phyloP scores from a whole-genome alignment of 2,113 vertebrate species.

The Acanthisitta chloris region DNA sequence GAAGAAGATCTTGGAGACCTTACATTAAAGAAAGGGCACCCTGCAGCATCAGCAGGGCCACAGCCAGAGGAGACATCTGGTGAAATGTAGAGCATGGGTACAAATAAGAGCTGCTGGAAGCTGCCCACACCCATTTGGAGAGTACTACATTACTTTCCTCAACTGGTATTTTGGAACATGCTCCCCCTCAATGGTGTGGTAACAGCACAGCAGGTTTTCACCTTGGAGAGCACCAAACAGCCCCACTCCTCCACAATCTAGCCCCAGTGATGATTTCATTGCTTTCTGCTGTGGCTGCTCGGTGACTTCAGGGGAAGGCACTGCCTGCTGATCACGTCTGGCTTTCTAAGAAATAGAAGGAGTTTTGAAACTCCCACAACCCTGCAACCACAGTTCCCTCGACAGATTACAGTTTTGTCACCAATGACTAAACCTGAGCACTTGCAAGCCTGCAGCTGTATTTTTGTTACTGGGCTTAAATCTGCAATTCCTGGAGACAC shows the following conservation, averaged over 20 bases:
- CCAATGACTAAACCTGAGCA: neutral
- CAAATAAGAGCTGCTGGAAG: neutral
- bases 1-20: neutral
- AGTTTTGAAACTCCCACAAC: neutral
- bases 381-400: neutral
- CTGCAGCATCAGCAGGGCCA: neutral
- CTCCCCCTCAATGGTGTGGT: neutral
- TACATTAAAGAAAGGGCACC: neutral
- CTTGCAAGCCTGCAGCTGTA: neutral
- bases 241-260: accelerated
- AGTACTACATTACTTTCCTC: accelerated
- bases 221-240: neutral
- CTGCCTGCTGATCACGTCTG: neutral
- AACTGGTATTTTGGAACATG: neutral
- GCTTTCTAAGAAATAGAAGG: neutral
- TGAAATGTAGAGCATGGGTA: neutral
- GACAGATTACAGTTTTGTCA: neutral
- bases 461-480: neutral
- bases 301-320: neutral
- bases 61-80: neutral
- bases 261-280: neutral
- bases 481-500: neutral
- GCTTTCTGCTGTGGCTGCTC: neutral
- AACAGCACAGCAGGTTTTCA: neutral
- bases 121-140: neutral